Base-by-base conservation (phyloP, 2,797 vertebrate genomes). In the Cephalopachus bancanus region DNA sequence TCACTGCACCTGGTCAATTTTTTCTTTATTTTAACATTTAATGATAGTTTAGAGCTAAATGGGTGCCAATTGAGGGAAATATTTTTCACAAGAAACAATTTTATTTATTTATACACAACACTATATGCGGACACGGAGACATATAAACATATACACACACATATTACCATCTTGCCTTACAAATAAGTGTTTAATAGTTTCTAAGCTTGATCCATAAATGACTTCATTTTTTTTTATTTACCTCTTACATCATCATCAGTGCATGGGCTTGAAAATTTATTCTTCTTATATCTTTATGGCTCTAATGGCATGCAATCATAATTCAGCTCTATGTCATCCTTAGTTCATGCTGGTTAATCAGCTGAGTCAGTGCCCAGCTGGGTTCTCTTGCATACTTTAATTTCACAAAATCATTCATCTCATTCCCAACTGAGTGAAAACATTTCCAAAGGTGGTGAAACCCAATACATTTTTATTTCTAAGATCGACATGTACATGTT, bases 401-500 rank as follows among this genome's bases (percentile, higher is more conserved):
- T 83, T 93, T 95, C 83, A 83, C 37, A 75, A 83, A 93, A 65
- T 86, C 86, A 95, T 96, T 95, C 95, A 94, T 97, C 85, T 74
- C n/a, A 49, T 96, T 95, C 87, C 85, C 91, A 95, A 95, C 85
- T 71, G 83, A 91, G 89, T 88, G 53, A 49, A 93, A 96, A 91
- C 49, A 83, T 72, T 94, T 91, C 86, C 69, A 75, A 88, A 76
- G 74, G 78, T 62, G 17, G 33, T 59, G 49, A 92, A 96, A 85
- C 44, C 28, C 64, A 19, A 11, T 11, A 62, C 28, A 26, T 96
- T 91, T 71, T 60, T 89, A 84, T 37, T 64, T 95, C 12, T 53
- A 60, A 49, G 72, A 57, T 30, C 67, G 37, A 95, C 17, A 37
- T 28, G 28, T n/a, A 8, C 17, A 19, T 78, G 75, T 59, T 95